Conservation (phyloP, 2,888 invertebrate genomes). For the Nymphalis urticae region DNA sequence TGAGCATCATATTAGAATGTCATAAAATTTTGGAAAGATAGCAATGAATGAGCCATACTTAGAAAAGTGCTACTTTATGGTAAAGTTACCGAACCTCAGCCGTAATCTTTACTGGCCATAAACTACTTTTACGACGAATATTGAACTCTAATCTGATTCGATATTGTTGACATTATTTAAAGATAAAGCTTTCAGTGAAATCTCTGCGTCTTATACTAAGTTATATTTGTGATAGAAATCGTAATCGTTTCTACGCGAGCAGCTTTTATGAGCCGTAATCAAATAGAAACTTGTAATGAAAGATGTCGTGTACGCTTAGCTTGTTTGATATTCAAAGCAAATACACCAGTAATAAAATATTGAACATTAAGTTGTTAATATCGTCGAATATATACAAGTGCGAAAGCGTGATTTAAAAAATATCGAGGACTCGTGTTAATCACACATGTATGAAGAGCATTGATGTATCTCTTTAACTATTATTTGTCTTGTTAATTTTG, state of each 20-base stretch:
- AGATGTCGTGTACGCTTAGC: slow-evolving; percentile 71
- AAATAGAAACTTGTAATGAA: slow-evolving; percentile 81
- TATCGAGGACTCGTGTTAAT: slow-evolving; percentile 45
- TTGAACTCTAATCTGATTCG: slow-evolving; percentile 46
- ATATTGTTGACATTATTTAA: slow-evolving; percentile 44
- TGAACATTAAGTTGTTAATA: slow-evolving; percentile 72
- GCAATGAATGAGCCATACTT: slow-evolving; percentile 56
- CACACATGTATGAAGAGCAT: slow-evolving; percentile 2
- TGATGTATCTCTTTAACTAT: not conserved
- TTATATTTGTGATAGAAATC: slow-evolving; percentile 79
- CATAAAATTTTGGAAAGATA: slow-evolving; percentile 45
- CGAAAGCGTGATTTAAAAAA: slow-evolving; percentile 56
- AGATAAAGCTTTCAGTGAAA: slow-evolving; percentile 42
- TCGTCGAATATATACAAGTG: slow-evolving; percentile 54
- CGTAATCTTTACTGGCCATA: slow-evolving; percentile 44
- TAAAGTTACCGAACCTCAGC: slow-evolving; percentile 45
- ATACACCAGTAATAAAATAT: slow-evolving; percentile 75
- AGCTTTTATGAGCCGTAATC: slow-evolving; percentile 77
- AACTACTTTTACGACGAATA: slow-evolving; percentile 43
- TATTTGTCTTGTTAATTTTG: slow-evolving; percentile 6
- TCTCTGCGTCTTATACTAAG: slow-evolving; percentile 54
- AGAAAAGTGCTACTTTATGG: slow-evolving; percentile 53
- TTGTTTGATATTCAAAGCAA: slow-evolving; percentile 74
- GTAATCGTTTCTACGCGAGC: slow-evolving; percentile 73
- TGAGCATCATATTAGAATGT: slow-evolving; percentile 47